Evolutionary conservation across 2,113 vertebrate genomes (phyloP).

Genomic region (human (Homo sapiens)): DNA sequence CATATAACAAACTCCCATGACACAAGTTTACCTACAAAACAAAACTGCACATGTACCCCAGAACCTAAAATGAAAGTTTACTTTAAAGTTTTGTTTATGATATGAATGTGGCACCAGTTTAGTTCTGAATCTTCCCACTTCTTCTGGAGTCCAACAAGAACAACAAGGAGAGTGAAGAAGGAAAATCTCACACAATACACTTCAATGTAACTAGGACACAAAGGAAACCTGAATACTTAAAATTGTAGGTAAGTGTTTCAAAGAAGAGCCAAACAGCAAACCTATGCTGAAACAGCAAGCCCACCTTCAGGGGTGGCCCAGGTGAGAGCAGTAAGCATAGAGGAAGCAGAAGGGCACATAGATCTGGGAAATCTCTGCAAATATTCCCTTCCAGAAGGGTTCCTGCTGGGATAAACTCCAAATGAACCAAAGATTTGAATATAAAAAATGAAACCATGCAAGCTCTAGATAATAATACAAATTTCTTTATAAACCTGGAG

Average conservation of each 20-base stretch:
- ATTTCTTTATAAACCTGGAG: not conserved
- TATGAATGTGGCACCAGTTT: not conserved
- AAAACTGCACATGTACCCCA: no score
- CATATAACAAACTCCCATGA: no score
- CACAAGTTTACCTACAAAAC: no score
- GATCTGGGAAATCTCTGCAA: not conserved
- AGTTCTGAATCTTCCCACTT: not conserved
- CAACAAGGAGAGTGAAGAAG: not conserved
- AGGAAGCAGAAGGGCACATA: not conserved
- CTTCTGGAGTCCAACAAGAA: not conserved
- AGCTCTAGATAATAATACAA: not conserved
- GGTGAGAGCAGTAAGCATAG: not conserved
- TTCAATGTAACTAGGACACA: not conserved
- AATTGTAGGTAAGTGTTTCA: not conserved
- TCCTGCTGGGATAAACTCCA: not conserved
- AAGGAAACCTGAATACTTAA: not conserved
- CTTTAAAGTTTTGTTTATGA: not conserved
- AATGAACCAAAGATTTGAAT: not conserved
- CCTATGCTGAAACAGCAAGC: not conserved
- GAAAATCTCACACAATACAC: not conserved
- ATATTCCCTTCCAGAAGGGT: not conserved
- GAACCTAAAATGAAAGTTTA: not conserved
- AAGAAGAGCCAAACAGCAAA: not conserved
- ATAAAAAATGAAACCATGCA: not conserved
- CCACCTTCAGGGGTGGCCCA: not conserved